Base-by-base conservation (phyloP, 2,797 vertebrate genomes). In the Chrysocyon brachyurus region DNA sequence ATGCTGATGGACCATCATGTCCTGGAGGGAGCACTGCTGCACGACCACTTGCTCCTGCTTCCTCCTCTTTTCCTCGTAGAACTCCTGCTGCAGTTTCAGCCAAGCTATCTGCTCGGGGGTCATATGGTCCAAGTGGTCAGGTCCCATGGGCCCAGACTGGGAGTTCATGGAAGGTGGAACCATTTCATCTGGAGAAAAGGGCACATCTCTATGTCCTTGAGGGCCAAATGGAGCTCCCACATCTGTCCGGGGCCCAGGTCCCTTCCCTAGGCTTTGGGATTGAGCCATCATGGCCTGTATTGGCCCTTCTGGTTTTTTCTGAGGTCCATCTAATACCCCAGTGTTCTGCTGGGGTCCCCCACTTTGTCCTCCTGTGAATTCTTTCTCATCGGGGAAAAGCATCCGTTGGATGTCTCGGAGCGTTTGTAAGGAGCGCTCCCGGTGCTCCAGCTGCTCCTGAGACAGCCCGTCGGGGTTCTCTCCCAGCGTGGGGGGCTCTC, bases 201-300 rank as follows among this genome's bases (percentile, higher is more conserved):
- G 99, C 99, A 99, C 99, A 97, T 99, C 99, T 97, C 99, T 99
- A 87, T 99, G 99, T 94, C 99, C 99, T 72, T 99, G 99, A 26
- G 99, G 99, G 78, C 99, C 99, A 99, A 99, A 99, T 0, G 99
- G 99, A 96, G 99, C 99, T 61, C 99, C 99, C 91, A 99, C 99
- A 95, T 99, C 99, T 93, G 99, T 99, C 98, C 99, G 99, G 97
- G 99, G 99, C 96, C 99, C 99, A 66, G 99, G 99, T 36, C 99
- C 99, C 97, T 99, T 99, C 66, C 99, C 99, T 19, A 99, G 99
- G 98, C 99, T 99, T 99, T 99, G 99, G 97, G 99, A 99, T 98
- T 99, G 99, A 61, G 99, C 99, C 99, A 99, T 99, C 99, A 99
- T 99, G 84, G 99, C 99, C 99, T 99, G 99, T 83, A 99, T 99